phyloP scores from a whole-genome alignment of 2,797 vertebrate species.

The Ctenochaetus hawaiiensis region DNA sequence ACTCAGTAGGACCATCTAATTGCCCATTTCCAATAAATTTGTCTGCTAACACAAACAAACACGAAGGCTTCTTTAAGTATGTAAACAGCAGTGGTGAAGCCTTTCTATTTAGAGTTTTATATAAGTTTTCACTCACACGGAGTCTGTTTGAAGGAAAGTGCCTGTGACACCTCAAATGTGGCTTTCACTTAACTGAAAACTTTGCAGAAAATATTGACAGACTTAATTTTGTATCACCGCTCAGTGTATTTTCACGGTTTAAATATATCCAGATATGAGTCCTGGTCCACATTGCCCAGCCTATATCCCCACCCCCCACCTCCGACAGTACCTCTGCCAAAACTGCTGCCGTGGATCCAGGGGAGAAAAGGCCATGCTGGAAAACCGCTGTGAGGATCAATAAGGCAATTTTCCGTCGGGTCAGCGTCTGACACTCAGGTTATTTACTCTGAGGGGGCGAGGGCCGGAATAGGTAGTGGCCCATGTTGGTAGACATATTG shows the following conservation, averaged over 20 bases:
- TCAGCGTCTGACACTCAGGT: conserved; percentile 73
- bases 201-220: too few species aligned
- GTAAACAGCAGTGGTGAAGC: background rate
- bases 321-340: conserved; percentile 35
- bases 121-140: too few species aligned
- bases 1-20: conserved; percentile 66
- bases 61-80: conserved; percentile 25
- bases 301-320: background rate
- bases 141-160: too few species aligned
- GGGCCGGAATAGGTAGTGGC: conserved; percentile 6
- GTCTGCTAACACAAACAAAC: conserved; percentile 25
- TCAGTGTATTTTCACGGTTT: too few species aligned
- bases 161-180: too few species aligned
- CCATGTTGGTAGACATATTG: conserved; percentile 57
- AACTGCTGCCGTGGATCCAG: conserved; percentile 47
- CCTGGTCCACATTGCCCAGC: too few species aligned
- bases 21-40: conserved; percentile 45
- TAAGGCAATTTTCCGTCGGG: conserved; percentile 79
- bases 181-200: too few species aligned
- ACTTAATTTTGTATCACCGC: too few species aligned
- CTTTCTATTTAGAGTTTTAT: too few species aligned
- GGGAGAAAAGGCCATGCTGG: conserved; percentile 54
- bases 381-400: conserved; percentile 77
- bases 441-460: conserved; percentile 71
- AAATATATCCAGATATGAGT: too few species aligned